Percentiles rank a stretch among this genome's conserved stretches.
These are phyloP conservation scores for Argopecten irradians DNA, from an alignment of 1,140 invertebrate genomes.

Conservation along the genomic window DNA sequence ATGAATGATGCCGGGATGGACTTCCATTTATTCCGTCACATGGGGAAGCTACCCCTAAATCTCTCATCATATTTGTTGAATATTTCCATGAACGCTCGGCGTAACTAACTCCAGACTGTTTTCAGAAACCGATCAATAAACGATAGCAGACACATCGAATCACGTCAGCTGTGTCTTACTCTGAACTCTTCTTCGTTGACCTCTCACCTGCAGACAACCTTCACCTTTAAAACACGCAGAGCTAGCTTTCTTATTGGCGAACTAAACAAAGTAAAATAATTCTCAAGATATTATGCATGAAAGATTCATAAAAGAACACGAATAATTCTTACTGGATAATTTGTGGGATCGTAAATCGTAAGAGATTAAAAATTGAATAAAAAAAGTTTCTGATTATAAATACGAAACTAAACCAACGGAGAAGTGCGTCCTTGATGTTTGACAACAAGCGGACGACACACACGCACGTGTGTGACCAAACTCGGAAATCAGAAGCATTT, in stretches of 20 bases:
- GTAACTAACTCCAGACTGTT: not conserved
- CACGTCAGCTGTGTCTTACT: not conserved
- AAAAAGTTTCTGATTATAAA: not conserved
- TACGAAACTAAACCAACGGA: not conserved
- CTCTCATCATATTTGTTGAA: slow-evolving; percentile 38
- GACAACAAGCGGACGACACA: not conserved
- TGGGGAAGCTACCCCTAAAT: slow-evolving; percentile 48
- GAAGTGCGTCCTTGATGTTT: not conserved
- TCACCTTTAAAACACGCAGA: not conserved
- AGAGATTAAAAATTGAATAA: not conserved
- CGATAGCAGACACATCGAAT: slow-evolving; percentile 20
- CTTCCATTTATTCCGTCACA: slow-evolving; percentile 51
- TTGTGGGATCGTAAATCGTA: too few relatives aligned
- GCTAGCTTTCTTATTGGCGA: not conserved
- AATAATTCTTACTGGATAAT: too few relatives aligned
- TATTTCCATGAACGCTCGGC: not conserved
- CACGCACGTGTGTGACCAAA: not conserved
- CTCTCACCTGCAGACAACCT: slow-evolving; percentile 2
- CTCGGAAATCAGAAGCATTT: not conserved
- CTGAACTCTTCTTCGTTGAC: not conserved
- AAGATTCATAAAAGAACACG: too few relatives aligned
- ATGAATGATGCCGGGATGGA: slow-evolving; percentile 33
- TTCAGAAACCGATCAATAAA: slow-evolving; percentile 1
- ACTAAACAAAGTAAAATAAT: not conserved
- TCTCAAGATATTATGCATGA: not conserved